Evolutionary conservation across 2,797 vertebrate genomes (phyloP), one percentile per base, ranked within the genome.

Genomic region (Ptychobarbus kaznakovi): DNA sequence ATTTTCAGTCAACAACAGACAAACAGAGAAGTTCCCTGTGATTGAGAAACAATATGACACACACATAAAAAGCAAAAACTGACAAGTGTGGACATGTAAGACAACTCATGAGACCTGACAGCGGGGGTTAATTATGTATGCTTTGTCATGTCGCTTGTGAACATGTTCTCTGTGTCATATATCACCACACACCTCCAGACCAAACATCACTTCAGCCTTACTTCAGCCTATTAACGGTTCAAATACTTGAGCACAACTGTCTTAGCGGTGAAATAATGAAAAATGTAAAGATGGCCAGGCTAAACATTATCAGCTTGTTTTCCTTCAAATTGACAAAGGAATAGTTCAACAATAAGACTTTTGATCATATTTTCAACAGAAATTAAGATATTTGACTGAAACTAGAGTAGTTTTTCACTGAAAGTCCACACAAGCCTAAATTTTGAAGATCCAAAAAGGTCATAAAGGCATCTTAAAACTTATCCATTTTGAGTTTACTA

Each of bases 101-200:
- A 91, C 89, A 89, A 88, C 89, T 87, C 90, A 89, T 88, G 88
- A 87, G 89, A 92, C 89, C 89, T 89, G 92, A 92, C 92, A 91
- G 90, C 22, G 85, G 74, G 88, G 91, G 91, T 93, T 93, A 93
- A 95, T 94, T 93, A 94, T 93, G 91, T 82, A 92, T 92, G 92
- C 90, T 90, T 93, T 90, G 82, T 85, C 90, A 88, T 88, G 88
- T 87, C 89, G 63, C 65, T 73, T 68, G 74, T 80, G 32, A 86
- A 63, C 46, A 12, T 56, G 38, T 63, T 63, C 51, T 16, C 25
- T 20, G 42, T 38, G 81, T 63, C 56, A 74, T 42, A 82, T 22
- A 42, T 56, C 12, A 63, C 7, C 56, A 63, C 70, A 82, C 42
- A 56, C 42, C 7, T 63, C 12, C 70, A 66, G 28, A 66, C 15